Conservation (phyloP, 2,888 invertebrate genomes). For the Hypsopygia costalis region DNA sequence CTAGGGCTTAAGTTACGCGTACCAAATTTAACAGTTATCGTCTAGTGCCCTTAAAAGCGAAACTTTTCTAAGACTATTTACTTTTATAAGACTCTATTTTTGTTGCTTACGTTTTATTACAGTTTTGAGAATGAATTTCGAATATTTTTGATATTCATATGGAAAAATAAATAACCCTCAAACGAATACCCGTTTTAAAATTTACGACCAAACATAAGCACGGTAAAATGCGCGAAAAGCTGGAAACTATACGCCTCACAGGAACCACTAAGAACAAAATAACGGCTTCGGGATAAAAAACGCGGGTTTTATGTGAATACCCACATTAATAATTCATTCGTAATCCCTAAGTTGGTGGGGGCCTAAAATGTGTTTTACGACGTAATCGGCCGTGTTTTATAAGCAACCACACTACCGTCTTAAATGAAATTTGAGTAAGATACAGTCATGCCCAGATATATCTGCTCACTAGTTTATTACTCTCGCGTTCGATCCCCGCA, state of each 20-base stretch:
- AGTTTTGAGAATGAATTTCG: too few species aligned
- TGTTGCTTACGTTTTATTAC: too few species aligned
- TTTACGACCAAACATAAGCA: neutral
- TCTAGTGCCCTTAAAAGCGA: too few species aligned
- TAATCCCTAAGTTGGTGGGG: conserved; percentile 62
- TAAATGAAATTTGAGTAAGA: conserved; percentile 38
- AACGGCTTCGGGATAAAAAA: conserved; percentile 40
- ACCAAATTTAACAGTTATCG: too few species aligned
- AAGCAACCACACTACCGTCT: conserved; percentile 20
- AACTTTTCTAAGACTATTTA: too few species aligned
- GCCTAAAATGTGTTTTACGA: conserved; percentile 60
- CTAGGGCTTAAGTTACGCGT: too few species aligned
- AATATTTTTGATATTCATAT: too few species aligned
- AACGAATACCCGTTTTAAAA: neutral
- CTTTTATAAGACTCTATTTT: too few species aligned
- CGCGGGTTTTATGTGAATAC: conserved; percentile 59
- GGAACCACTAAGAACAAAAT: conserved; percentile 33
- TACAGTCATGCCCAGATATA: neutral
- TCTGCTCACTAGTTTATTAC: too few species aligned
- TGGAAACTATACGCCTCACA: conserved; percentile 3
- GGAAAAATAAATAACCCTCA: too few species aligned
- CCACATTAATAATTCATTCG: conserved; percentile 73
- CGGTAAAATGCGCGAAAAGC: neutral
- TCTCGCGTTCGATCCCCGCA: too few species aligned
- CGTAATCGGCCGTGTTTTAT: conserved; percentile 49